These are phyloP conservation scores for Mesorhabditis spiculigera DNA, from an alignment of 2,888 invertebrate species.

Conservation along the genomic window DNA sequence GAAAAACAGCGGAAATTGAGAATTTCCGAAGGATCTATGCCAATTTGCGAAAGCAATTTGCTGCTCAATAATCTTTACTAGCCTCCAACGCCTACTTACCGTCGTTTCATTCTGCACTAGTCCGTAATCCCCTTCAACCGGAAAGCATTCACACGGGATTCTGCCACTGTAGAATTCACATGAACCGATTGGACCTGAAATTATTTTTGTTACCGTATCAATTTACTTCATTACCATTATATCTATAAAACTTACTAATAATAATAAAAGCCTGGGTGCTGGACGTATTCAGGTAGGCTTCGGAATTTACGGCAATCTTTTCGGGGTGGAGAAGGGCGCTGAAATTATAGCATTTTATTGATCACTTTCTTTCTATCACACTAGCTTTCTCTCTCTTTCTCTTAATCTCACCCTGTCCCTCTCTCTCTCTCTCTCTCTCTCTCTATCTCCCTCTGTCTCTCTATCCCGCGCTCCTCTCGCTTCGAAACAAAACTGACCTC, in stretches of 20 bases:
- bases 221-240: not conserved
- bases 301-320: not conserved
- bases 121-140: not conserved
- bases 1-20: not conserved
- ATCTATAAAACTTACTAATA: slow-evolving; percentile 1
- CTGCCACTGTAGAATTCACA: not conserved
- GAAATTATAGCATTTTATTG: not conserved
- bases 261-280: not conserved
- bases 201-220: no score
- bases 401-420: not conserved
- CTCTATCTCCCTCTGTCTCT: not conserved
- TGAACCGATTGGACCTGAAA: not conserved
- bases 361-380: not conserved
- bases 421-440: not conserved
- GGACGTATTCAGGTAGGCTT: not conserved
- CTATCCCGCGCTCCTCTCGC: not conserved
- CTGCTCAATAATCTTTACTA: not conserved
- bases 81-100: not conserved
- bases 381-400: not conserved
- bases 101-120: not conserved
- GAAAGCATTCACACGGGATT: slow-evolving; percentile 4
- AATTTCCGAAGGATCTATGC: not conserved
- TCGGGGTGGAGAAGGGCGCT: not conserved
- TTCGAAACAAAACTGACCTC: not conserved
- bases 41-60: not conserved